Conservation (phyloP, 2,888 invertebrate species). For the Ophioninae sp. region DNA sequence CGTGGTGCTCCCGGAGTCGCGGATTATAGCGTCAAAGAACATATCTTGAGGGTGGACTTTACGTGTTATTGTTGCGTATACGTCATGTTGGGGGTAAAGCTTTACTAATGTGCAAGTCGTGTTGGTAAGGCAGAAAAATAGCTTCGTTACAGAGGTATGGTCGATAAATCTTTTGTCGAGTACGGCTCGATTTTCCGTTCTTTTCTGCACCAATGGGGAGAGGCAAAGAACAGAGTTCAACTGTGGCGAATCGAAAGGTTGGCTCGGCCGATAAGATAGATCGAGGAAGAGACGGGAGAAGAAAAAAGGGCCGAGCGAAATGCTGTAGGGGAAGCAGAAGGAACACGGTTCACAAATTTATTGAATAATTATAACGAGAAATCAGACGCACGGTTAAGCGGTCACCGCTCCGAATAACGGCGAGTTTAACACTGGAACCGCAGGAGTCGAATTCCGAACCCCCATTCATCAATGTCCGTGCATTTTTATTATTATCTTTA, state of each 20-base stretch:
- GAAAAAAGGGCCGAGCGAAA: constrained; percentile 7
- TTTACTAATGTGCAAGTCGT: constrained; percentile 6
- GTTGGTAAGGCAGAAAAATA: background rate
- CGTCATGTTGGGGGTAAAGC: constrained; percentile 5
- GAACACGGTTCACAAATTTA: too few species aligned
- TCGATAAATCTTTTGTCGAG: constrained; percentile 48
- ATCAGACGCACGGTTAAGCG: too few species aligned
- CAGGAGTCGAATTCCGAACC: too few species aligned
- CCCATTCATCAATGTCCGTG: too few species aligned
- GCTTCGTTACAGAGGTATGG: constrained; percentile 47
- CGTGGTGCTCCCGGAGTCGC: constrained; percentile 53
- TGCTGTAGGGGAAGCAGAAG: background rate
- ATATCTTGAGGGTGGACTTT: constrained; percentile 27
- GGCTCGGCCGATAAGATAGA: background rate
- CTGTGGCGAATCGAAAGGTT: background rate
- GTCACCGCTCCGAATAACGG: too few species aligned
- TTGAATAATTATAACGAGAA: too few species aligned
- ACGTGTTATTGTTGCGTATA: constrained; percentile 43
- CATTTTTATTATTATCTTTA: too few species aligned
- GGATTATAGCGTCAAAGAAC: constrained; percentile 61
- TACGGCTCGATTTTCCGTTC: background rate
- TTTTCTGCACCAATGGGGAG: background rate
- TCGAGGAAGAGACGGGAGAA: background rate
- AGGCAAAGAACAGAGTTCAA: background rate
- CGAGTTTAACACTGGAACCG: too few species aligned